phyloP scores from a whole-genome alignment of 2,888 invertebrate genomes.

The Rotaria macrura region DNA sequence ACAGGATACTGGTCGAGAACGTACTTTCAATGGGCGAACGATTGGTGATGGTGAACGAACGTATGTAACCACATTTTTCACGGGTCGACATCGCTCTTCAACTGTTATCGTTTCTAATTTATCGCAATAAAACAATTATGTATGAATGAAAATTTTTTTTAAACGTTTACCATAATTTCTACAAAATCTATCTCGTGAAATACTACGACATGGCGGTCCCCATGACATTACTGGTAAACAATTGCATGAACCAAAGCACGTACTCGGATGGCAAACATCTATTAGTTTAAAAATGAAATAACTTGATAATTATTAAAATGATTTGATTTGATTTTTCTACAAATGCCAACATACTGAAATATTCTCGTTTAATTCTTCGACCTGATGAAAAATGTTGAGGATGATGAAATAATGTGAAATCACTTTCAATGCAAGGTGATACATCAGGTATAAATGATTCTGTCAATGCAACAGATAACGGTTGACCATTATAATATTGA shows the following conservation, averaged over 20 bases:
- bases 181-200: not conserved
- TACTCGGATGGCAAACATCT: not conserved
- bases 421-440: not conserved
- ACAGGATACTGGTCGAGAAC: not conserved
- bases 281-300: not conserved
- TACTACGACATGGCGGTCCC: not conserved
- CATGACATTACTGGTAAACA: not conserved
- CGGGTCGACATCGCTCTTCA: not conserved
- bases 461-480: not conserved
- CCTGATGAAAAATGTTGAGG: not conserved
- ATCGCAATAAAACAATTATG: not conserved
- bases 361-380: not conserved
- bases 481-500: not conserved
- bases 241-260: not conserved
- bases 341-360: not conserved
- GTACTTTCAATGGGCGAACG: not conserved
- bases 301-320: not conserved
- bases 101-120: not conserved
- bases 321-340: not conserved
- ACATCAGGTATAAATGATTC: not conserved
- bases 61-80: not conserved
- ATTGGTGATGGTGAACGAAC: not conserved
- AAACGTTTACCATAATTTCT: not conserved
- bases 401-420: not conserved
- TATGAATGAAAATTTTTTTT: not conserved